Conservation (phyloP, 2,888 invertebrate genomes). For the Anarsia innoxiella region DNA sequence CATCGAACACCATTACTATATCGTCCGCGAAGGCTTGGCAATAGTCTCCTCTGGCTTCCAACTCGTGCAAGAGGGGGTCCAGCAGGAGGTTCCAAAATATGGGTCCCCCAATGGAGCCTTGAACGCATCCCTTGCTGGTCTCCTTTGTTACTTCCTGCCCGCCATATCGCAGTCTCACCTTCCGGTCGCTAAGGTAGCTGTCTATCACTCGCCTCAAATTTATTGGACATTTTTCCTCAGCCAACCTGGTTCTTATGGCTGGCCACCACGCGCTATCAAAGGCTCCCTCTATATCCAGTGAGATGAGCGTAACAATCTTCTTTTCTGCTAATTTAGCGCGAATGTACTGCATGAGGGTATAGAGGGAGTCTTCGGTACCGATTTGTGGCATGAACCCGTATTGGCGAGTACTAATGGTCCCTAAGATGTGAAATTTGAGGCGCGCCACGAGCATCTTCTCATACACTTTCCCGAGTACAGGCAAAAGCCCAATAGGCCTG, state of each 20-base stretch:
- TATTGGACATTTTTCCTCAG: conserved; percentile 5
- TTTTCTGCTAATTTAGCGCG: neutral
- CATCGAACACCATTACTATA: neutral
- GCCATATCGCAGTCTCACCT: neutral
- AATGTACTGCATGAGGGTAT: neutral
- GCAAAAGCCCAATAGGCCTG: conserved; percentile 21
- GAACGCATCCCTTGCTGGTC: neutral
- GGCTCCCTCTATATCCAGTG: conserved; percentile 1
- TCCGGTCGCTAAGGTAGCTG: conserved; percentile 1
- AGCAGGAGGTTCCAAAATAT: neutral
- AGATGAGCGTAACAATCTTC: neutral
- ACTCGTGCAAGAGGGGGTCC: neutral
- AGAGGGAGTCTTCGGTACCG: conserved; percentile 5
- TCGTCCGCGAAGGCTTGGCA: neutral
- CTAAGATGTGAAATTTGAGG: neutral
- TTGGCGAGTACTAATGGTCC: neutral
- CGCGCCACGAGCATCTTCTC: conserved; percentile 12
- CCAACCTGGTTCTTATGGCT: conserved; percentile 1
- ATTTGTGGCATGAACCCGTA: conserved; percentile 5
- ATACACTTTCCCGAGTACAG: too few relatives aligned
- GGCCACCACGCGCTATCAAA: neutral
- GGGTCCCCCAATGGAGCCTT: neutral
- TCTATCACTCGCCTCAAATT: conserved; percentile 1
- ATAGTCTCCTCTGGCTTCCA: neutral
- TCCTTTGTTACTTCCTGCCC: neutral